Conservation (phyloP, 2,888 invertebrate species). For the Cataglyphis albicans region DNA sequence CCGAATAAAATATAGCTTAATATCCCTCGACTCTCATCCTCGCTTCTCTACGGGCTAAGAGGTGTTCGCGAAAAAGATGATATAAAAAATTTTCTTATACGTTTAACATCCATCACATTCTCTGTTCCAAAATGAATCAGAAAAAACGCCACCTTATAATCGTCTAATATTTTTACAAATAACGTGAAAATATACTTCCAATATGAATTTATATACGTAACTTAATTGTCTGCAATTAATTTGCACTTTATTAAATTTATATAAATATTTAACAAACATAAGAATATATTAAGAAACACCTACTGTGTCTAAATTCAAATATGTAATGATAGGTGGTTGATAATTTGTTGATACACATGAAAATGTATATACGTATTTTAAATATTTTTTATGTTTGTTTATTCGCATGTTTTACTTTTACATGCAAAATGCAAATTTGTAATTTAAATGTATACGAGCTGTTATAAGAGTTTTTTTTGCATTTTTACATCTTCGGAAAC, state of each 20-base stretch:
- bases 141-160: not conserved
- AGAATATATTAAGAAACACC: not conserved
- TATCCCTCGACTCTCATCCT: constrained; percentile 32
- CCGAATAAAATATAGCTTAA: constrained; percentile 49
- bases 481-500: constrained; percentile 34
- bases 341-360: constrained; percentile 15
- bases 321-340: not conserved
- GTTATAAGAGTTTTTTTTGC: not conserved
- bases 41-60: not conserved
- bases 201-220: not conserved
- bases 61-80: not conserved
- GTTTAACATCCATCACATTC: constrained; percentile 1
- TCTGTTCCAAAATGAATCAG: not conserved
- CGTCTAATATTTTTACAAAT: not conserved
- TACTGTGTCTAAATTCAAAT: not conserved
- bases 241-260: not conserved
- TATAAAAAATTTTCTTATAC: constrained; percentile 30
- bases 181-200: not conserved
- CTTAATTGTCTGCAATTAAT: not conserved
- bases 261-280: not conserved
- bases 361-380: not conserved
- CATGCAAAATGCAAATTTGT: constrained; percentile 24
- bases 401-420: constrained; percentile 35
- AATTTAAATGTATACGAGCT: constrained; percentile 49
- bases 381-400: constrained; percentile 13